A percentile compares a stretch with the other conserved stretches of the same genome.
These are phyloP conservation scores for Hydroisotoma schaefferi DNA, from an alignment of 2,888 invertebrate genomes.

Conservation along the genomic window DNA sequence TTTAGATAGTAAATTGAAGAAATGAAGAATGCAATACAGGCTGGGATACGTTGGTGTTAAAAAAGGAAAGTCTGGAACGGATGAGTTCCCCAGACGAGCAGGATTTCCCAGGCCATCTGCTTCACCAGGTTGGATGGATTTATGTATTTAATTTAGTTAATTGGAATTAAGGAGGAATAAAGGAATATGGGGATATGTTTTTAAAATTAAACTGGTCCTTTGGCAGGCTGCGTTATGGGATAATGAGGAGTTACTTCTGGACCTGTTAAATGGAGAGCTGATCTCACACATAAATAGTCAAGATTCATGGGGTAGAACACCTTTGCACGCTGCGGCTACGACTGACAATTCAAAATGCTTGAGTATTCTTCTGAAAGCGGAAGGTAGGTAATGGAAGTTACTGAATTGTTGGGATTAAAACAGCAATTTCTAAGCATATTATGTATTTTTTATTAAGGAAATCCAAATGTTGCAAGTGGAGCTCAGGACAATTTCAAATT, in stretches of 20 bases:
- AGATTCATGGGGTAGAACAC: constrained; percentile 71
- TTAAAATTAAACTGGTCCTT: constrained; percentile 2
- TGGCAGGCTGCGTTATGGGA: constrained; percentile 78
- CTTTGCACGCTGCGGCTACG: constrained; percentile 77
- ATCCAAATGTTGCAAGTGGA: constrained; percentile 66
- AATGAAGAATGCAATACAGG: too few relatives aligned
- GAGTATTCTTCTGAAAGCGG: constrained; percentile 66
- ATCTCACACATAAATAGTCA: constrained; percentile 64
- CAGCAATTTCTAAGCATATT: neutral
- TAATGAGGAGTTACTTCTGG: constrained; percentile 77
- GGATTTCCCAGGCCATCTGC: constrained; percentile 70
- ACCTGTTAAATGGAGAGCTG: constrained; percentile 68
- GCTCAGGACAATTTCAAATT: constrained; percentile 58
- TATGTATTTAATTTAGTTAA: neutral
- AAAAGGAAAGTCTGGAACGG: too few relatives aligned
- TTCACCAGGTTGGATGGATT: constrained; percentile 66
- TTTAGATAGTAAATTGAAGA: too few relatives aligned
- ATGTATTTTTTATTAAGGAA: constrained; percentile 54
- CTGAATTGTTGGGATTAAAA: neutral
- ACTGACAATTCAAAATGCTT: constrained; percentile 73
- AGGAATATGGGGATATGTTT: neutral
- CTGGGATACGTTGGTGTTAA: too few relatives aligned
- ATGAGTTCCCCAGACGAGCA: constrained; percentile 48
- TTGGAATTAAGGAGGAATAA: neutral
- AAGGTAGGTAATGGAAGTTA: constrained; percentile 52